Conservation (phyloP, 2,797 vertebrate species). For the Hypotaenidia okinawae region DNA sequence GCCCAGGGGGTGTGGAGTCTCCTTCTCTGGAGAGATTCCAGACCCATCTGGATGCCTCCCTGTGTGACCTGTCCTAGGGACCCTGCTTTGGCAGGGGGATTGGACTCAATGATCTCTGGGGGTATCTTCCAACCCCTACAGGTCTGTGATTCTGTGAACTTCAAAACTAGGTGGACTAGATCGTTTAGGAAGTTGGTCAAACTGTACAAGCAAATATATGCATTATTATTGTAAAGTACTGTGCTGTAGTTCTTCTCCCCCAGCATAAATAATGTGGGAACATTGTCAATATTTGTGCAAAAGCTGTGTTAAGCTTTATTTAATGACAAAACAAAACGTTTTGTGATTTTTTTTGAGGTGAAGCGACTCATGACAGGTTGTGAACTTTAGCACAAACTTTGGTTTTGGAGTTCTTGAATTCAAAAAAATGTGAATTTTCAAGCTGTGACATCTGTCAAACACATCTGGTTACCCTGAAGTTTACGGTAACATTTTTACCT, state of each 20-base stretch:
- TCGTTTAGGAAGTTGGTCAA: neutral
- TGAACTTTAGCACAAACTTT: neutral
- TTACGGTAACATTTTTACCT: neutral
- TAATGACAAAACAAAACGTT: neutral
- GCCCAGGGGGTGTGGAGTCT: too few relatives aligned
- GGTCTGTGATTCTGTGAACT: too few relatives aligned
- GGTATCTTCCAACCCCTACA: too few relatives aligned
- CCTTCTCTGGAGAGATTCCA: too few relatives aligned
- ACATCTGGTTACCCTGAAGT: neutral
- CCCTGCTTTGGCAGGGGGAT: too few relatives aligned
- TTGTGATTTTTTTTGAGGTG: neutral
- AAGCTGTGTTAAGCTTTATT: neutral
- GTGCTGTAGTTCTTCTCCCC: neutral
- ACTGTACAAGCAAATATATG: neutral
- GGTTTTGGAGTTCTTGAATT: neutral
- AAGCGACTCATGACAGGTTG: neutral
- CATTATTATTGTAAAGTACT: neutral
- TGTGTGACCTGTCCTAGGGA: too few relatives aligned
- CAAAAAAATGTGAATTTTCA: neutral
- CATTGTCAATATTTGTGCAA: constrained; percentile 18
- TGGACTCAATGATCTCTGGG: too few relatives aligned
- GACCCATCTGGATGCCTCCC: too few relatives aligned
- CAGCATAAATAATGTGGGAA: neutral
- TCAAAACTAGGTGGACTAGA: neutral
- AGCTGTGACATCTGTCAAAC: neutral